These are phyloP conservation scores for Phylloscopus whistleri DNA, from an alignment of 2,113 vertebrate genomes.

Conservation along the genomic window DNA sequence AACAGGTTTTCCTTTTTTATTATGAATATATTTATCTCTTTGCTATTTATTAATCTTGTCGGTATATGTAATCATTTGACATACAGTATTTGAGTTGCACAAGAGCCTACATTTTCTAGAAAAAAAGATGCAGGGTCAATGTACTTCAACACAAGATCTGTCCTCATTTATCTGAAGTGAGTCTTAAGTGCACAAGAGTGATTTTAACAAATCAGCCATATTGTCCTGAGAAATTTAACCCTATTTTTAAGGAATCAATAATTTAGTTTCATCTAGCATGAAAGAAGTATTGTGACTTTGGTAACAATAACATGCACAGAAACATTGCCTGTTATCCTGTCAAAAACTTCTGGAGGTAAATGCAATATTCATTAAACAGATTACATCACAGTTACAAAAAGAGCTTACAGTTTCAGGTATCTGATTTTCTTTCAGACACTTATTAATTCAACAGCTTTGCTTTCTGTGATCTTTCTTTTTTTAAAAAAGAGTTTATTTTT, in stretches of 20 bases:
- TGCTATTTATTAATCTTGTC: background rate
- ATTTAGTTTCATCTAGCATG: background rate
- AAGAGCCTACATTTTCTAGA: background rate
- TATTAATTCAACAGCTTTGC: background rate
- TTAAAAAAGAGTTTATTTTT: background rate
- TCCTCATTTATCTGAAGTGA: background rate
- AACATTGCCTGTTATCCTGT: background rate
- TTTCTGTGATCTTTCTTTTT: background rate
- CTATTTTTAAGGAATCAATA: background rate
- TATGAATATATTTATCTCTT: background rate
- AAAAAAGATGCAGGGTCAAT: background rate
- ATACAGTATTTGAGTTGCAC: background rate
- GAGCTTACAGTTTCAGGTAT: background rate
- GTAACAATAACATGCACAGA: background rate
- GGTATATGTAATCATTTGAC: background rate
- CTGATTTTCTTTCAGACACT: background rate
- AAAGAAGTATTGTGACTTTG: background rate
- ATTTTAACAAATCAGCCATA: background rate
- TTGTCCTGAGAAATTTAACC: background rate
- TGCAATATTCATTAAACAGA: background rate
- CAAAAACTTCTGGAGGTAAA: background rate
- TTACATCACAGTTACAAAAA: background rate
- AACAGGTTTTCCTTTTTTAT: background rate
- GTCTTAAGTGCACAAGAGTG: background rate
- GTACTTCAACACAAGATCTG: background rate